A percentile compares a stretch with the other conserved stretches of the same genome.
phyloP scores from a whole-genome alignment of 2,797 vertebrate species.

The Pelochelys cantorii region DNA sequence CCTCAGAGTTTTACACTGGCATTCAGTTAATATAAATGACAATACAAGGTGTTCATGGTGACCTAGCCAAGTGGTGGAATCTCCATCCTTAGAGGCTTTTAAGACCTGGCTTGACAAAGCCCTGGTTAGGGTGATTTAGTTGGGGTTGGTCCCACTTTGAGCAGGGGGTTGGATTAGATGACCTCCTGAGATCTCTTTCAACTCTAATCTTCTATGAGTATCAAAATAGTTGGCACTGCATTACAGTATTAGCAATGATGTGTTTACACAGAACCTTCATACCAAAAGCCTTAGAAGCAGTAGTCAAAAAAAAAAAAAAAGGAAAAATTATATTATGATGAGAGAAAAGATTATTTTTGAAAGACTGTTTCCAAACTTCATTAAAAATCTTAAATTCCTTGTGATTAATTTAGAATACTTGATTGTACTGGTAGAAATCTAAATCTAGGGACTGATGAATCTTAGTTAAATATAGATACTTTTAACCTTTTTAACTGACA shows the following conservation, averaged over 20 bases:
- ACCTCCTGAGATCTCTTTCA: too few relatives aligned
- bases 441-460: constrained; percentile 32
- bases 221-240: background rate
- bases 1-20: too few relatives aligned
- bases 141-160: too few relatives aligned
- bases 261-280: background rate
- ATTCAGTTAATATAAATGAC: too few relatives aligned
- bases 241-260: background rate
- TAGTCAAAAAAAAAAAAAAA: accelerated
- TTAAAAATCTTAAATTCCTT: background rate
- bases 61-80: too few relatives aligned
- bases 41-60: too few relatives aligned
- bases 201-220: too few relatives aligned
- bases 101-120: too few relatives aligned
- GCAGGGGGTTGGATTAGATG: background rate
- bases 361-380: background rate
- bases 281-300: background rate
- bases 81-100: too few relatives aligned
- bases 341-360: background rate
- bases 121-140: too few relatives aligned
- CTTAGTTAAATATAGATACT: constrained; percentile 47
- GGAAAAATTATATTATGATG: background rate
- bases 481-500: constrained; percentile 62
- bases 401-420: constrained; percentile 12
- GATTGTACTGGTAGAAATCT: background rate